These are phyloP conservation scores for Psilopogon haemacephalus DNA, from an alignment of 2,113 vertebrate species.

Conservation along the genomic window DNA sequence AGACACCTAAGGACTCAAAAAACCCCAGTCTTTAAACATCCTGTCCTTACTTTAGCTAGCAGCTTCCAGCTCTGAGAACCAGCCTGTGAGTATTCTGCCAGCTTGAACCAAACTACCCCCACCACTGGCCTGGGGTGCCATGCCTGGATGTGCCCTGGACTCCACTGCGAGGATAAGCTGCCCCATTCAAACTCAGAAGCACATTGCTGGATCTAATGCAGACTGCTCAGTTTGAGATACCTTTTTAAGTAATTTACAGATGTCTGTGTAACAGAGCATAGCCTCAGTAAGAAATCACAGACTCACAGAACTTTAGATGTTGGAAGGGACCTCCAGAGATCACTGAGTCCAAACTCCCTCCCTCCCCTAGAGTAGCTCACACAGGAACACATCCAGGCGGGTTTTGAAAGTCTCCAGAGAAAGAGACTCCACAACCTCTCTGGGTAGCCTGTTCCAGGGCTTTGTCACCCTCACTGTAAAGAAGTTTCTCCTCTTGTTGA, in stretches of 20 bases:
- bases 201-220: accelerated
- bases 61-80: neutral
- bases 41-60: neutral
- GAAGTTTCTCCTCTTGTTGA: too few relatives aligned
- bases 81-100: neutral
- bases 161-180: neutral
- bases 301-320: too few relatives aligned
- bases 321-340: too few relatives aligned
- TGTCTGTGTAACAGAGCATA: neutral
- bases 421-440: too few relatives aligned
- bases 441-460: too few relatives aligned
- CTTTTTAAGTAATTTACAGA: neutral
- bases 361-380: too few relatives aligned
- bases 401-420: too few relatives aligned
- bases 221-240: neutral
- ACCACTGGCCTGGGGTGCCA: neutral
- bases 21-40: neutral
- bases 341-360: too few relatives aligned
- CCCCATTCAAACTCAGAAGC: neutral
- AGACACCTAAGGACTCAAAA: neutral
- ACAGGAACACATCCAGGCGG: too few relatives aligned
- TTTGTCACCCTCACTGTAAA: too few relatives aligned
- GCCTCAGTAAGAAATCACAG: neutral
- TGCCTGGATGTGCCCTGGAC: neutral
- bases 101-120: neutral